Conservation (phyloP, 2,888 invertebrate genomes). For the Tenthredo distinguenda region DNA sequence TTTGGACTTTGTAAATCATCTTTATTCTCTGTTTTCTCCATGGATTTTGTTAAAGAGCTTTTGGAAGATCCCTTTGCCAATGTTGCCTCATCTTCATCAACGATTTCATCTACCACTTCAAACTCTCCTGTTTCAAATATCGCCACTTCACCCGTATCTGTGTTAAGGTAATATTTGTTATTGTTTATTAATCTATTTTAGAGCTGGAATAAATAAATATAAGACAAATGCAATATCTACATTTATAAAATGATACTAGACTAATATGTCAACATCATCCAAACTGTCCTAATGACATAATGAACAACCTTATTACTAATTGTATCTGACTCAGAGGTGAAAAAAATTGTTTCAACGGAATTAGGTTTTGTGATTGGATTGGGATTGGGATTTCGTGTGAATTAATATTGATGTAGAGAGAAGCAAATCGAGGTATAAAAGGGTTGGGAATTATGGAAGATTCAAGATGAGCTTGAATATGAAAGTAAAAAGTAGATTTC, state of each 20-base stretch:
- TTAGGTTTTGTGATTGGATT: background rate
- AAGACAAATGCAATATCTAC: background rate
- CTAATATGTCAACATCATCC: background rate
- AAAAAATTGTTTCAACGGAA: too few species aligned
- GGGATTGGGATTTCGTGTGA: background rate
- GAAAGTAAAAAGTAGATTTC: background rate
- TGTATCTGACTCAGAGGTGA: background rate
- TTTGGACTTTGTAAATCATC: background rate
- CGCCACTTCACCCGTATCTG: constrained; percentile 56
- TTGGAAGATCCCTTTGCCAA: background rate
- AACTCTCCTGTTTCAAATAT: constrained; percentile 70
- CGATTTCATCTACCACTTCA: constrained; percentile 70
- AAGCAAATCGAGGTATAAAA: background rate
- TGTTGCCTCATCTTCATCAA: constrained; percentile 63
- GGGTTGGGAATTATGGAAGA: background rate
- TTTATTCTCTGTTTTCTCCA: background rate
- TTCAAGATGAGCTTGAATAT: background rate
- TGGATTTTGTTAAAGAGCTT: background rate
- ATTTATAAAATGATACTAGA: background rate
- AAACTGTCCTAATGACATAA: background rate
- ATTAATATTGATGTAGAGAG: background rate
- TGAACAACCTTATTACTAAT: background rate
- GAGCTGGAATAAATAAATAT: background rate
- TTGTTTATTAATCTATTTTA: background rate
- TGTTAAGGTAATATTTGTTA: background rate